Evolutionary conservation across 2,797 vertebrate genomes (phyloP).

Genomic region (Scolopax bukidnonensis): DNA sequence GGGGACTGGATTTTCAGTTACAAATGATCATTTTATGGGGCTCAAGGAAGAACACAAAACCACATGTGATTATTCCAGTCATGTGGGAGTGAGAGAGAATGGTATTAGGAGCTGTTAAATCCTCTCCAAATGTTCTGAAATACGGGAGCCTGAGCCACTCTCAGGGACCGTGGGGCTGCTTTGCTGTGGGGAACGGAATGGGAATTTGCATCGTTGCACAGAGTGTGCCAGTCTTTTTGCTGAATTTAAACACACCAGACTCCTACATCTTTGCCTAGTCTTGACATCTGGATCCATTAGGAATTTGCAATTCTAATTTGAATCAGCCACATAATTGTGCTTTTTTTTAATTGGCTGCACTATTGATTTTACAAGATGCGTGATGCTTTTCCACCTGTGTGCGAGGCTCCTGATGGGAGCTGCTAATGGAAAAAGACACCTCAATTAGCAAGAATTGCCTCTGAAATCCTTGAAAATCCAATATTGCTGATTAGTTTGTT

Average conservation of each 20-base stretch:
- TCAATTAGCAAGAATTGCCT: slow-evolving; percentile 69
- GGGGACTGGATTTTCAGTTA: not conserved
- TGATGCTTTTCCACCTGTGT: slow-evolving; percentile 46
- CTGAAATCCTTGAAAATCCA: slow-evolving; percentile 69
- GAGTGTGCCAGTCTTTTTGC: not conserved
- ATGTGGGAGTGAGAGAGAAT: not conserved
- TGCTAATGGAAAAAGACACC: slow-evolving; percentile 51
- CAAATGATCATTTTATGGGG: not conserved
- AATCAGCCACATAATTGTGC: slow-evolving; percentile 24
- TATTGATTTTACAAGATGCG: slow-evolving; percentile 52
- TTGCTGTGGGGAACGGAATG: not conserved
- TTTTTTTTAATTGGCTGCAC: slow-evolving; percentile 11
- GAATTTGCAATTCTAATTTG: slow-evolving; percentile 59
- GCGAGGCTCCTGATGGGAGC: slow-evolving; percentile 46
- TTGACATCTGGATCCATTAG: slow-evolving; percentile 38
- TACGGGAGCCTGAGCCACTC: not conserved
- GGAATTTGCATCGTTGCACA: not conserved
- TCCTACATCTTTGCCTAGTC: not conserved
- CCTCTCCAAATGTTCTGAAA: not conserved
- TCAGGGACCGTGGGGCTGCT: not conserved
- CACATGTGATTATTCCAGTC: not conserved
- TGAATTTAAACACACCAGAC: not conserved
- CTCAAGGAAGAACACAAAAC: not conserved
- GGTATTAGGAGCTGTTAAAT: not conserved
- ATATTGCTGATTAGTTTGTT: slow-evolving; percentile 64